phyloP scores from a whole-genome alignment of 2,797 vertebrate species.

The Spea hammondii region DNA sequence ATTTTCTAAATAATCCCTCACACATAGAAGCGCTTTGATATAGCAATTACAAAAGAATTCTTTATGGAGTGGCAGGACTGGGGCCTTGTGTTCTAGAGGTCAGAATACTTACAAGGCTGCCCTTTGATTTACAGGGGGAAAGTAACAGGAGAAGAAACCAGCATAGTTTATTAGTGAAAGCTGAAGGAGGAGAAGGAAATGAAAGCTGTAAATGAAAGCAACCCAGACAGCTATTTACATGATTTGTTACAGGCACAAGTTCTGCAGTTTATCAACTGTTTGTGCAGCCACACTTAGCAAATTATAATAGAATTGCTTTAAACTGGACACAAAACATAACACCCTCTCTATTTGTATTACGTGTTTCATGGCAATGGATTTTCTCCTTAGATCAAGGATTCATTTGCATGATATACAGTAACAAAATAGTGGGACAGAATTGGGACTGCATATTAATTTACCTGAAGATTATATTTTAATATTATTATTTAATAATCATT shows the following conservation, averaged over 20 bases:
- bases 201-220: conserved; percentile 35
- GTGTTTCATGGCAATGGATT: background rate
- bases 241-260: conserved; percentile 30
- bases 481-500: too few species aligned
- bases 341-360: background rate
- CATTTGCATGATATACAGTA: background rate
- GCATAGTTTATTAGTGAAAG: conserved; percentile 7
- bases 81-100: conserved; percentile 41
- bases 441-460: conserved; percentile 3
- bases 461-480: background rate
- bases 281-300: conserved; percentile 12
- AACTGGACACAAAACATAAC: background rate
- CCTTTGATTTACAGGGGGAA: conserved; percentile 21
- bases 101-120: conserved; percentile 37
- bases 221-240: conserved; percentile 28
- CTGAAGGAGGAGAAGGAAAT: conserved; percentile 28
- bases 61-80: conserved; percentile 46
- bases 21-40: conserved; percentile 34
- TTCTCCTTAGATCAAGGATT: background rate
- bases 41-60: conserved; percentile 54
- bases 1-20: conserved; percentile 46
- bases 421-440: background rate
- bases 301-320: conserved; percentile 3
- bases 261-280: conserved; percentile 25
- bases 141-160: conserved; percentile 26